Evolutionary conservation across 2,113 vertebrate genomes (phyloP), one percentile per base, ranked within the genome.

Genomic region (Notothenia coriiceps): DNA sequence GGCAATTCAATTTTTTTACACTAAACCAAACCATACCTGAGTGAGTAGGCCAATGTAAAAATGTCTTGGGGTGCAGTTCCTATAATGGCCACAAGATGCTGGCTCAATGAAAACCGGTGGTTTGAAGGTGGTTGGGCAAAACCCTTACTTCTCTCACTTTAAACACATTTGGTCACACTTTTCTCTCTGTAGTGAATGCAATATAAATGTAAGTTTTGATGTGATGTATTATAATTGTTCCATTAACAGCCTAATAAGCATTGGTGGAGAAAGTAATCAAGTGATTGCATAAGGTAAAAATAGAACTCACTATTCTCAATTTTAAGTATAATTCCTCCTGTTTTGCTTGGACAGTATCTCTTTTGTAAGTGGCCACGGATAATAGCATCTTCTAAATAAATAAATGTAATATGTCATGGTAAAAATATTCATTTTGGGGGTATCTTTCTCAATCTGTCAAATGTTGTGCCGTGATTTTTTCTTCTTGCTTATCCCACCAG

Each of bases 11-110:
- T 60, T 17, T 10, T 44, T n/a, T 40, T 44, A 50, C 13, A 57
- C 25, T 47, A 4, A 73, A 10, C 52, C 33, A n/a, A 10, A 5
- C 3, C 6, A 1, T 50, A 70, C 2, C 9, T 49, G 12, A 20
- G 22, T 51, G 12, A 35, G 63, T 22, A 71, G 15, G 7, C 20
- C 12, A 60, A 8, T 13, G 44, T 15, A 25, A 5, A 47, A 60
- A 20, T 35, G 0, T 76, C 17, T 56, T 2, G 6, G 59, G 9
- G 9, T 81, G 74, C n/a, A 76, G 20, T 76, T 74, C 54, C 50
- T 18, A 3, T 40, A 5, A 22, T 70, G 51, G 14, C 79, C 62
- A 87, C 77, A 55, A 81, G 63, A 83, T 43, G 70, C 20, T 56
- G 73, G 5, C 10, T 77, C 47, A 73, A 25, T 68, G 10, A 55